Percentiles rank a stretch among this genome's conserved stretches.
phyloP scores from a whole-genome alignment of 2,888 invertebrate genomes.

The Congeria kusceri region DNA sequence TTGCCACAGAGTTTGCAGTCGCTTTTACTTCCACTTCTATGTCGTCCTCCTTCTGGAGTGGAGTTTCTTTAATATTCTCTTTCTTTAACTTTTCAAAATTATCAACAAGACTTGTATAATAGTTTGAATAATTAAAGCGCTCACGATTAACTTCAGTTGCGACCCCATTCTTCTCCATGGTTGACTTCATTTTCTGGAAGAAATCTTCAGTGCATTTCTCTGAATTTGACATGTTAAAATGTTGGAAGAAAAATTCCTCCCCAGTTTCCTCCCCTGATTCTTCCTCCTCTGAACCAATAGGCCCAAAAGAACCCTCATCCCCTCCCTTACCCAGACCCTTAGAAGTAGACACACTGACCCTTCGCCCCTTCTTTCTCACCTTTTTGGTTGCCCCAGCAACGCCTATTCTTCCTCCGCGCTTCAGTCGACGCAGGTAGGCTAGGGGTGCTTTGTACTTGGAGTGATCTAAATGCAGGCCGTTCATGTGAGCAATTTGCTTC shows the following conservation, averaged over 20 bases:
- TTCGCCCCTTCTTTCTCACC: conserved; percentile 65
- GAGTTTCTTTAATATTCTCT: conserved; percentile 7
- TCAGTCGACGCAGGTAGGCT: conserved; percentile 69
- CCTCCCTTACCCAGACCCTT: conserved; percentile 42
- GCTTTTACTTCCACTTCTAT: conserved; percentile 9
- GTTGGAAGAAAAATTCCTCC: conserved; percentile 47
- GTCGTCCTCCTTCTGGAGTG: not conserved
- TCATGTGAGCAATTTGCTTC: conserved; percentile 76
- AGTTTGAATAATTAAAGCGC: conserved; percentile 19
- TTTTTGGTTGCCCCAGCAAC: conserved; percentile 64
- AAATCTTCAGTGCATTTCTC: conserved; percentile 8
- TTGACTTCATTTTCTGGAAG: conserved; percentile 18
- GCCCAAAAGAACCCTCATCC: conserved; percentile 42
- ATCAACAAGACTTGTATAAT: conserved; percentile 31
- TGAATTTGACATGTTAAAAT: conserved; percentile 13
- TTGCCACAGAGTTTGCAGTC: conserved; percentile 1
- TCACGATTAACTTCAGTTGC: conserved; percentile 18
- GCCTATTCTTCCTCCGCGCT: conserved; percentile 70
- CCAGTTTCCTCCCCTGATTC: conserved; percentile 14
- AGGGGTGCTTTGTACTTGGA: conserved; percentile 66
- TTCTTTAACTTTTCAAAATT: conserved; percentile 36
- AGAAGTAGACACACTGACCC: conserved; percentile 51
- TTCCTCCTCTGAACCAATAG: conserved; percentile 50
- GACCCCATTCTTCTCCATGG: conserved; percentile 17
- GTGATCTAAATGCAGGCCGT: conserved; percentile 75